Base-by-base conservation (phyloP, 2,888 invertebrate genomes). In the Rhamphomyia laevipes region DNA sequence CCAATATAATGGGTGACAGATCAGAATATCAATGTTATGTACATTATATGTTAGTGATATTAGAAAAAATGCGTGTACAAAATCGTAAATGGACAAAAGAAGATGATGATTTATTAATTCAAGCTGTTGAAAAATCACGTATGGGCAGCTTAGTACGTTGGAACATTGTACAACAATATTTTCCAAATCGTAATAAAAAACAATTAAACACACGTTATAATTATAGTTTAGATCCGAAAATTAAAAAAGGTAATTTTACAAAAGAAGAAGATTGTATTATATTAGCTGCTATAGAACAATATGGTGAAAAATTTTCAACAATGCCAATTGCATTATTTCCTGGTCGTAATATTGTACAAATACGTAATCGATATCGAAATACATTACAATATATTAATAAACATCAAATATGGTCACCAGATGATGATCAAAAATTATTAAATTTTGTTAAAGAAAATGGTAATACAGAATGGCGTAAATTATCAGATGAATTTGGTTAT, bases 71-170 rank as follows among this genome's bases (percentile, higher is more conserved):
- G 45, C 45, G 45, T 35, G 60, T 50, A 53, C 57, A 55, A 50
- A 58, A 45, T 62, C 60, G 40, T 67, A 76, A 74, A 53, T 91
- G 90, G 83, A 74, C 77, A 0, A 61, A 67, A 12, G 75, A 77
- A 43, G 91, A 93, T 63, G 83, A 88, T 57, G 71, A 75, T 45
- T 73, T 75, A 44, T 70, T 93, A 3, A 61, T 74, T 33, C 72
- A 76, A 48, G 65, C 83, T 2, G 76, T 91, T 0, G 74, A 80
- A n/a, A 70, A 70, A 52, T 77, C 78, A 54, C 77, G 73, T 53
- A 72, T 80, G 48, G 85, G 82, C 16, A 72, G 77, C 51, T 77
- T 76, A 43, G 82, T 88, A 53, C 82, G 85, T 1, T 91, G 90
- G 89, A 74, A 77, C 4, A 78, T 77, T 61, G 78, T 88, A 9